Evolutionary conservation across 2,797 vertebrate genomes (phyloP).

Genomic region (Eulemur albifrons): DNA sequence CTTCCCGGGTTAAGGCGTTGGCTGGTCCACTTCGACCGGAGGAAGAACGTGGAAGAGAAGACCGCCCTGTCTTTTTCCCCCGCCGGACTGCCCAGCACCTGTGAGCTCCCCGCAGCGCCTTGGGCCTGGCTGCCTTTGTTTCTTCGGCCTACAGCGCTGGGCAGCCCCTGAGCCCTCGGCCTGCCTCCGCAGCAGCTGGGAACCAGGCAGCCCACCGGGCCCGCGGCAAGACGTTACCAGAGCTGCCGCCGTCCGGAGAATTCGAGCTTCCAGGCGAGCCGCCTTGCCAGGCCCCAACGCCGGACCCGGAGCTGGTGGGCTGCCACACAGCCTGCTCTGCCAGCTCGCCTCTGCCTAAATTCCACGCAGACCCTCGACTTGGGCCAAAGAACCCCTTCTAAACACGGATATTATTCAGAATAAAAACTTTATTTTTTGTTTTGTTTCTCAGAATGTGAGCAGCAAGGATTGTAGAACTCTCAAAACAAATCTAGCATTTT

Average conservation of each 20-base stretch:
- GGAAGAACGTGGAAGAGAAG: slow-evolving; percentile 45
- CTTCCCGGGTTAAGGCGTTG: not conserved
- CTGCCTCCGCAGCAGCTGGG: slow-evolving; percentile 57
- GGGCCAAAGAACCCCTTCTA: slow-evolving; percentile 78
- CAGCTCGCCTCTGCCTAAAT: not conserved
- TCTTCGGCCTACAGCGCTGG: not conserved
- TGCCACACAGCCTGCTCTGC: not conserved
- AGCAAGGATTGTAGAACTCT: slow-evolving; percentile 97
- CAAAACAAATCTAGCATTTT: slow-evolving; percentile 86
- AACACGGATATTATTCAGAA: slow-evolving; percentile 87
- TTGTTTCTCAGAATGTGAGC: slow-evolving; percentile 90
- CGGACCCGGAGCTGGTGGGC: not conserved
- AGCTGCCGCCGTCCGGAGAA: not conserved
- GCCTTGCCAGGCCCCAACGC: not conserved
- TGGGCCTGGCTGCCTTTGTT: slow-evolving; percentile 44
- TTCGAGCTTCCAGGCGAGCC: not conserved
- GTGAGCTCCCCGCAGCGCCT: slow-evolving; percentile 46
- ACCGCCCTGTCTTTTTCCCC: not conserved
- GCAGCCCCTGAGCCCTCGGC: not conserved
- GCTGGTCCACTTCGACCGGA: slow-evolving; percentile 31
- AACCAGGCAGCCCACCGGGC: slow-evolving; percentile 50
- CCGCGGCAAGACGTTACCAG: not conserved
- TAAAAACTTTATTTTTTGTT: slow-evolving; percentile 88
- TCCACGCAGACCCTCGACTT: slow-evolving; percentile 32
- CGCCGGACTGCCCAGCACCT: slow-evolving; percentile 45